Percentiles rank a stretch among this genome's conserved stretches.
Evolutionary conservation across 2,113 vertebrate genomes (phyloP).

Genomic region (Cygnus buccinator): DNA sequence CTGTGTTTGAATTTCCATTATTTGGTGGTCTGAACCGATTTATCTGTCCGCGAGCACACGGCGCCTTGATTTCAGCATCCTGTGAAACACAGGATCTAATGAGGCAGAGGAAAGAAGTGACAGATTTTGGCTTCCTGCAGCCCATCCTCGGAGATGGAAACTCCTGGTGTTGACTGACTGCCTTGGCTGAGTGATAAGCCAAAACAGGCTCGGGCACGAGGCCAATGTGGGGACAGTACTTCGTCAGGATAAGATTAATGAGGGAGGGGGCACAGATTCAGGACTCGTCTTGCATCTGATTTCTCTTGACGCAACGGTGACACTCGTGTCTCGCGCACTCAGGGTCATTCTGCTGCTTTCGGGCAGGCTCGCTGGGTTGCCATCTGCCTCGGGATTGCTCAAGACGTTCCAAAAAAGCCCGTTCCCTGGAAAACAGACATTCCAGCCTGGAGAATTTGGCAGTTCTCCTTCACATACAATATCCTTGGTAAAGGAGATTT

Average conservation of each 20-base stretch:
- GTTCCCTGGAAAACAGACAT: slow-evolving; percentile 33
- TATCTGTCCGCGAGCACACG: not conserved
- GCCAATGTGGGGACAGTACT: not conserved
- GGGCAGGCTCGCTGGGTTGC: not conserved
- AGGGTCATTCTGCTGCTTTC: not conserved
- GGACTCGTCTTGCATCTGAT: not conserved
- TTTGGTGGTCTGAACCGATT: slow-evolving; percentile 5
- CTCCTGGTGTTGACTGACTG: slow-evolving; percentile 43
- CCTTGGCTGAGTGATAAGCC: slow-evolving; percentile 61
- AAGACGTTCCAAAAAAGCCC: not conserved
- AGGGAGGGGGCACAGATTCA: not conserved
- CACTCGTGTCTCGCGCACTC: fast-evolving
- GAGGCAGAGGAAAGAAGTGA: slow-evolving; percentile 66
- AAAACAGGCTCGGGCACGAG: not conserved
- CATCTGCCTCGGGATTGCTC: not conserved
- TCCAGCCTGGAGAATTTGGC: slow-evolving; percentile 62
- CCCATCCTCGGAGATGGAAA: slow-evolving; percentile 56
- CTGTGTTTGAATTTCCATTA: slow-evolving; percentile 3
- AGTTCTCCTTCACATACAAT: slow-evolving; percentile 40
- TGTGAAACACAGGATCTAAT: slow-evolving; percentile 62
- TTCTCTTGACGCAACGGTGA: not conserved
- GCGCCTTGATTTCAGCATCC: slow-evolving; percentile 59
- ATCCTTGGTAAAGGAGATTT: not conserved
- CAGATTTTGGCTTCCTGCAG: slow-evolving; percentile 69
- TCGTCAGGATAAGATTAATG: slow-evolving; percentile 3